Evolutionary conservation across 1,140 invertebrate species (phyloP), one percentile per base, ranked within the genome.

Genomic region (Halyomorpha halys): DNA sequence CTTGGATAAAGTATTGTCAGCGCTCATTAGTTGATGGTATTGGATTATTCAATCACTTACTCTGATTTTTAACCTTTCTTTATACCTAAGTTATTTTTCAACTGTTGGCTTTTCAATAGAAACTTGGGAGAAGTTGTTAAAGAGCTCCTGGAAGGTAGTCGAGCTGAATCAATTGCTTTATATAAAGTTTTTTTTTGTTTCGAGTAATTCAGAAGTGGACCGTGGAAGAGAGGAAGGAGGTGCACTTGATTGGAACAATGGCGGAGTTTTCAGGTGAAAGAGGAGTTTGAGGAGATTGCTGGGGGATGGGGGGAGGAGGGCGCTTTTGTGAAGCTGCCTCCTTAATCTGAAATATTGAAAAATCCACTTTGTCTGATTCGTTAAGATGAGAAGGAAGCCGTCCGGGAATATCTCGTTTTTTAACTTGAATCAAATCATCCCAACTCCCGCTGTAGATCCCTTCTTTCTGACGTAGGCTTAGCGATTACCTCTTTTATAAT

Each of bases 301-400:
- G 18, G 25, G 16, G 23, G 21, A 8, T 8, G 16, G 25, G 6
- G 54, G 23, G 25, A 3, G 54, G 18, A 1, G 4, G 15, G 5
- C 4, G n/a, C 54, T 59, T 59, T 59, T 59, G 54, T 59, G 25
- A 34, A 59, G 6, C 54, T 23, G 18, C 54, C 25, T 25, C 18
- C 30, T 25, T 59, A 59, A 59, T 59, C 54, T 27, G 54, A 59
- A 59, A 59, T 59, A 59, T 59, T 59, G 54, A 59, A 59, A 59
- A 59, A 59, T 59, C 54, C 54, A 59, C 54, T 59, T 59, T 59
- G 30, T 25, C 15, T 59, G 54, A 59, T 59, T 59, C 30, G 54
- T 59, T 59, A 23, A 27, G 25, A 27, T 49, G 47, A 49, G 47
- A 49, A 21, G 21, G 47, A 49, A 21, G 47, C n/a, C n/a, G 47